These are phyloP conservation scores for Nestor notabilis DNA, from an alignment of 2,113 vertebrate genomes.

Conservation along the genomic window DNA sequence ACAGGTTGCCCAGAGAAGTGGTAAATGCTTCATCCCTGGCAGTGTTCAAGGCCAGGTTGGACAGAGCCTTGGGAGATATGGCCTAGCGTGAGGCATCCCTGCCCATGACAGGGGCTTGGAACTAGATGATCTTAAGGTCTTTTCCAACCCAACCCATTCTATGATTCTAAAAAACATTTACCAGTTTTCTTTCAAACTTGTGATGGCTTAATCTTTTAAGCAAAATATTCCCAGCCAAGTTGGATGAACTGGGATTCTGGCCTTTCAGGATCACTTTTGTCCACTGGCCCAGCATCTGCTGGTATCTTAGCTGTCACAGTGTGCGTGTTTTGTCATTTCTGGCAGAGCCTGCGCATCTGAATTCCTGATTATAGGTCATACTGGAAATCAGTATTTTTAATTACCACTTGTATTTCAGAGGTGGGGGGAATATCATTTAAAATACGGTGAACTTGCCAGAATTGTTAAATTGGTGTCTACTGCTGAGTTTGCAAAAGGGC, in stretches of 20 bases:
- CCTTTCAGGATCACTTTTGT: not conserved
- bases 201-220: not conserved
- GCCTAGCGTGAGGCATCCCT: too few species aligned
- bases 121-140: too few species aligned
- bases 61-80: too few species aligned
- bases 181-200: not conserved
- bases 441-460: not conserved
- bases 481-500: not conserved
- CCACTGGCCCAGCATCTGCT: not conserved
- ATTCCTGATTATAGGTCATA: not conserved
- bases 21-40: too few species aligned
- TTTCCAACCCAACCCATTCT: too few species aligned
- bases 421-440: not conserved
- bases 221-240: not conserved
- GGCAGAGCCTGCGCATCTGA: not conserved
- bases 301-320: not conserved
- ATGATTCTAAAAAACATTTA: not conserved
- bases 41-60: too few species aligned
- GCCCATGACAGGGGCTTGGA: too few species aligned
- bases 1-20: too few species aligned
- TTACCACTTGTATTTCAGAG: not conserved
- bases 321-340: not conserved
- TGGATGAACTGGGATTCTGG: not conserved
- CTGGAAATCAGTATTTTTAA: constrained; percentile 26
- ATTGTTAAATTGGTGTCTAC: not conserved